phyloP scores from a whole-genome alignment of 2,113 vertebrate genomes.

The Megaceryle maxima region DNA sequence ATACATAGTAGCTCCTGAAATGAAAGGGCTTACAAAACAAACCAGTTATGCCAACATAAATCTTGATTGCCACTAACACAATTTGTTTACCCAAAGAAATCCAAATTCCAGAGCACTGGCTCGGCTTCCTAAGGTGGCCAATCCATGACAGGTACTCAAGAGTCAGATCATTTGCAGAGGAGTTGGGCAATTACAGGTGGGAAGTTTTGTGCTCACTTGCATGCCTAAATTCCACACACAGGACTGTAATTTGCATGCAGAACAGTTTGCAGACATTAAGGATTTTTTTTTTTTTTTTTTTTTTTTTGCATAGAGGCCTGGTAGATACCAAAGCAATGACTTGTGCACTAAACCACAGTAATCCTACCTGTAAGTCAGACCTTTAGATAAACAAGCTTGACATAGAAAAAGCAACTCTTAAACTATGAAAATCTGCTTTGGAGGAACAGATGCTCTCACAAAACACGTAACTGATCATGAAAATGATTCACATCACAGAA shows the following conservation, averaged over 20 bases:
- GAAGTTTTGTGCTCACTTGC: neutral
- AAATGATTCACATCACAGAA: neutral
- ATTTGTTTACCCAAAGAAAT: neutral
- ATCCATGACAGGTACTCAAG: neutral
- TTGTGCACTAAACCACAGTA: neutral
- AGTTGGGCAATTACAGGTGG: neutral
- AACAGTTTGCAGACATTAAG: neutral
- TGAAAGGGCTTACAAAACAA: neutral
- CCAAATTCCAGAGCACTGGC: neutral
- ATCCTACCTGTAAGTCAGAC: slow-evolving; percentile 45
- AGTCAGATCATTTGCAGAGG: neutral
- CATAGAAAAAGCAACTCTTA: neutral
- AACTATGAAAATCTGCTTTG: slow-evolving; percentile 5
- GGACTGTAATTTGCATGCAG: slow-evolving; percentile 17
- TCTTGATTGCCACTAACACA: neutral
- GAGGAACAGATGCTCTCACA: neutral
- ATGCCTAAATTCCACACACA: neutral
- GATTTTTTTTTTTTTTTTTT: neutral
- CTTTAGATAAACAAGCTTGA: neutral
- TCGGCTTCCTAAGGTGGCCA: neutral
- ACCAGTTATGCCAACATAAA: neutral
- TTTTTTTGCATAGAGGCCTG: neutral
- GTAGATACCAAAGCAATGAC: neutral
- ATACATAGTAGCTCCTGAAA: neutral
- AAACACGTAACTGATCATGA: neutral